Evolutionary conservation across 64 coral and sea anemone species (phyloP).

Genomic region (Astreopora myriophthalma): DNA sequence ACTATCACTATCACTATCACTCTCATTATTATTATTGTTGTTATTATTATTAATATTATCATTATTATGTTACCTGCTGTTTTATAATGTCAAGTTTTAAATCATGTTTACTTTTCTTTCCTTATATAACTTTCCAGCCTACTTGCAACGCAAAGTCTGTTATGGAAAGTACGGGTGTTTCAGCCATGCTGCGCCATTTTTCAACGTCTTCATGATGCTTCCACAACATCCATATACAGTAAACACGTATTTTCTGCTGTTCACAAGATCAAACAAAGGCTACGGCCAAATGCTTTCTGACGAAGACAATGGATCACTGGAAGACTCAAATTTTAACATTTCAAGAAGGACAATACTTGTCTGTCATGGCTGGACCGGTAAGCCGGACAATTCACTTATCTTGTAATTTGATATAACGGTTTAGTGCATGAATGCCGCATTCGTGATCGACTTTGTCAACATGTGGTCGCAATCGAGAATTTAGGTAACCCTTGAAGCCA

Average conservation of each 20-base stretch:
- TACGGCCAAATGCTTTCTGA: neutral
- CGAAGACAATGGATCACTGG: neutral
- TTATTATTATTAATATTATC: too few species aligned
- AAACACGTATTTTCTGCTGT: neutral
- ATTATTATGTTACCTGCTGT: too few species aligned
- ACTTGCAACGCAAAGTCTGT: neutral
- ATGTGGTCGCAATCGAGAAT: too few species aligned
- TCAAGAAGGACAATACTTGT: slow-evolving; percentile 44
- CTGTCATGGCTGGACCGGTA: slow-evolving; percentile 43
- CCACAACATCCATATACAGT: neutral
- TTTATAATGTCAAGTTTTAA: too few species aligned
- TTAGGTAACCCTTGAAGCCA: too few species aligned
- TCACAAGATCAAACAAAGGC: neutral
- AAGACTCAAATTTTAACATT: neutral
- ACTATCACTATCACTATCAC: too few species aligned
- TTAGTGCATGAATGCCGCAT: too few species aligned
- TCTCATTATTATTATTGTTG: too few species aligned
- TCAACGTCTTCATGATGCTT: neutral
- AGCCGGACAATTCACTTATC: neutral
- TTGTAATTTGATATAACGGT: too few species aligned
- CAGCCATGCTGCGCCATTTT: too few species aligned
- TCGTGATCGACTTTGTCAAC: too few species aligned
- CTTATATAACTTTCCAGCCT: neutral
- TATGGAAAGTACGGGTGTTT: slow-evolving; percentile 28
- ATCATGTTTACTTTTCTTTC: too few species aligned